Base-by-base conservation (phyloP, 1,140 invertebrate species). In the Drosophila persimilis region DNA sequence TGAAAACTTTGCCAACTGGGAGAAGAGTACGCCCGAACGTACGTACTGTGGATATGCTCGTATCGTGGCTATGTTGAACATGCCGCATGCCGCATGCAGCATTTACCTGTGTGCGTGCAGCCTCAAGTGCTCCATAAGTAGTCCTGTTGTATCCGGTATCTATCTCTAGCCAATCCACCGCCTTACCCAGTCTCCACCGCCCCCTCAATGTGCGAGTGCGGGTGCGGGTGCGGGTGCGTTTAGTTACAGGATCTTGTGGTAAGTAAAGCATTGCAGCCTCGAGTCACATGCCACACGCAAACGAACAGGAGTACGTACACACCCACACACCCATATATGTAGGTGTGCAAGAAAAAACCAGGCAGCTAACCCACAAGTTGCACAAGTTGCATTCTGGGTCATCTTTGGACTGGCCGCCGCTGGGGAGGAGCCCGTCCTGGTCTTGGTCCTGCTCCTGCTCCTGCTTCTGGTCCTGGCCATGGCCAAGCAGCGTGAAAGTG, bases 221-320 rank as follows among this genome's bases (percentile, higher is more conserved):
- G 15, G 15, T 15, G 69, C 52, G 73, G 15, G 15, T 15, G 15
- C 15, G 15, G 31, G 53, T 64, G 81, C 73, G 81, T 86, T 80
- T 86, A 80, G 80, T 85, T 85, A 85, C 80, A 85, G 77, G 65
- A 77, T 85, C 80, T 85, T 85, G 80, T 86, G 80, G 80, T 80
- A 86, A 85, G 80, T 84, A 85, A 85, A 84, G 85, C 80, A 85
- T 85, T 84, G 76, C 75, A 62, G 72, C 56, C 65, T 60, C 66
- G 51, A 75, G 48, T 75, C 54, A 64, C 73, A 73, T 53, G 60
- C 64, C 70, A 47, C 48, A 60, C 63, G 60, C 59, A 63, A 39
- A 51, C 31, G 24, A 51, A 50, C 13, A 44, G 31, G 29, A 31
- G 29, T 31, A 52, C 52, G 24, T n/a, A 26, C 44, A 64, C 47